Conservation (phyloP, 1,140 invertebrate genomes). For the Asbolus verrucosus region DNA sequence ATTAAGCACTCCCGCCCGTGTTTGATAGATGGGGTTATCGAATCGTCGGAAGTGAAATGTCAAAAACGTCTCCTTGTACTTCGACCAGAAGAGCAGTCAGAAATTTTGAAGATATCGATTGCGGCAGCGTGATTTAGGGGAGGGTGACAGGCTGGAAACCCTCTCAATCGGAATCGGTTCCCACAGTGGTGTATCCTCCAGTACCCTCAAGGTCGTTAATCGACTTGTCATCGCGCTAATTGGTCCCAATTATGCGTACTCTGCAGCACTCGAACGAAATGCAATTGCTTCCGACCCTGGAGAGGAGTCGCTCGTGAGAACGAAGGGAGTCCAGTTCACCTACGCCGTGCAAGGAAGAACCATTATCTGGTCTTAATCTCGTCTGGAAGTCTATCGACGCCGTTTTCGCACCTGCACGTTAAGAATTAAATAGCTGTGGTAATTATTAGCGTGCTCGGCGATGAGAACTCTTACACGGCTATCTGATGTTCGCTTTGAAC, state of each 20-base stretch:
- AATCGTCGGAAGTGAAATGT: too few species aligned
- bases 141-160: too few species aligned
- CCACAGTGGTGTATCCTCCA: background rate
- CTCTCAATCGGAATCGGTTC: too few species aligned
- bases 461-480: conserved; percentile 1
- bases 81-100: too few species aligned
- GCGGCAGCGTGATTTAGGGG: too few species aligned
- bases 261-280: background rate
- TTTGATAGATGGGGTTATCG: too few species aligned
- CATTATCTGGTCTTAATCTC: background rate
- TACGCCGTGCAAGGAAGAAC: background rate
- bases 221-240: conserved; percentile 6
- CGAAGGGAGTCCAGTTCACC: background rate
- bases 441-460: conserved; percentile 3
- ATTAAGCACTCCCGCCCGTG: background rate
- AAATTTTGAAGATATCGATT: too few species aligned
- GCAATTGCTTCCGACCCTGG: background rate
- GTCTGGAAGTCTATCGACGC: background rate
- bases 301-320: background rate
- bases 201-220: background rate
- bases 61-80: too few species aligned
- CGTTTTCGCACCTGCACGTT: background rate
- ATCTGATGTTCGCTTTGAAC: conserved; percentile 23
- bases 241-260: background rate
- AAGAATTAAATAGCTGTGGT: background rate